Evolutionary conservation across 2,113 vertebrate species (phyloP).

Genomic region (Plestiodon gilberti): DNA sequence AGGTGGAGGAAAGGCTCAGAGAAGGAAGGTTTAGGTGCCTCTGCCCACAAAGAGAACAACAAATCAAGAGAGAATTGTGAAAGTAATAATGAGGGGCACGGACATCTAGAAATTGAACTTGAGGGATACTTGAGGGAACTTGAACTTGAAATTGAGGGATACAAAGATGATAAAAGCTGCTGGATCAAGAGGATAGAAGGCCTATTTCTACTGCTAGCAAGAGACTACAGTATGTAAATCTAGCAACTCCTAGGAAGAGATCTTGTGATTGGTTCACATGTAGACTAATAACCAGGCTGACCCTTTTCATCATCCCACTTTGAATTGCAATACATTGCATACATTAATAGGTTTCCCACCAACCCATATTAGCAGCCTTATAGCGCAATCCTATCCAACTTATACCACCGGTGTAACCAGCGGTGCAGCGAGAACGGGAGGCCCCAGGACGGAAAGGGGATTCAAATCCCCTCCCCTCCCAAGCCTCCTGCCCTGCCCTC

Average conservation of each 20-base stretch:
- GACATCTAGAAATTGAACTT: not conserved
- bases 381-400: no score
- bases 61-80: not conserved
- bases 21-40: not conserved
- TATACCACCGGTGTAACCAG: no score
- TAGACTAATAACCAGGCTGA: not conserved
- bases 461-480: no score
- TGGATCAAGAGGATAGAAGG: not conserved
- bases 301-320: not conserved
- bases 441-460: no score
- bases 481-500: no score
- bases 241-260: not conserved
- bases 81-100: not conserved
- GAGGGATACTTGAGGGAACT: no score
- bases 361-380: no score
- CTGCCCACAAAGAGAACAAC: not conserved
- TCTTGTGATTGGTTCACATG: not conserved
- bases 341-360: not conserved
- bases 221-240: not conserved
- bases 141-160: no score
- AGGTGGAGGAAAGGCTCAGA: not conserved
- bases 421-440: no score
- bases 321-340: not conserved
- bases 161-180: not conserved
- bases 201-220: not conserved